A percentile compares a stretch with the other conserved stretches of the same genome.
Conservation (phyloP, 2,888 invertebrate genomes). For the Xylota sylvarum region DNA sequence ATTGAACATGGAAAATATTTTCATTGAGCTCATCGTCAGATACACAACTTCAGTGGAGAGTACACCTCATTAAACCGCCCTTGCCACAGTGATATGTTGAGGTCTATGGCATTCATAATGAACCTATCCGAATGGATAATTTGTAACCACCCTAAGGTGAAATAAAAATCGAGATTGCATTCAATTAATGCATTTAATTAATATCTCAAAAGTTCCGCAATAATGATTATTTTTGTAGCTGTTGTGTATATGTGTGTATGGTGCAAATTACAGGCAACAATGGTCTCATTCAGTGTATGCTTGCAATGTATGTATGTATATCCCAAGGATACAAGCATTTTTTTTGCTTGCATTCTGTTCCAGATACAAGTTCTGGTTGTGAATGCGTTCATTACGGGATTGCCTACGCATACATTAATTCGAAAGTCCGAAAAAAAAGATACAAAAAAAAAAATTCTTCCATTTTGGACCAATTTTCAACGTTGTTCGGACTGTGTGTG, state of each 20-base stretch:
- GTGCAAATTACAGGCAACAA: too few relatives aligned
- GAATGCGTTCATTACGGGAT: constrained; percentile 70
- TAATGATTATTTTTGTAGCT: constrained; percentile 29
- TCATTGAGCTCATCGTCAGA: constrained; percentile 47
- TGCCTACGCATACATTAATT: constrained; percentile 75
- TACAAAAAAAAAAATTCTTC: constrained; percentile 19
- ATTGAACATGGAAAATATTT: constrained; percentile 49
- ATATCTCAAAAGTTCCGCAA: constrained; percentile 67
- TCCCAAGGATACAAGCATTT: constrained; percentile 64
- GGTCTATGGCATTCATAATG: constrained; percentile 50
- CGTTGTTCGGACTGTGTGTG: constrained; percentile 56
- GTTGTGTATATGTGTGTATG: background rate
- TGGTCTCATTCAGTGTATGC: background rate
- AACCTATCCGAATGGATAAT: constrained; percentile 72
- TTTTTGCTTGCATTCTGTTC: constrained; percentile 22
- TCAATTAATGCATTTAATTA: constrained; percentile 76
- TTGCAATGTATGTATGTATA: background rate
- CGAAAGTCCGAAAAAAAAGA: constrained; percentile 60
- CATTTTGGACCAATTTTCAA: constrained; percentile 56
- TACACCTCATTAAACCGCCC: constrained; percentile 49
- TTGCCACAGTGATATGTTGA: constrained; percentile 3
- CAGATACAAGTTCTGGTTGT: constrained; percentile 70
- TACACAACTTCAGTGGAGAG: constrained; percentile 19
- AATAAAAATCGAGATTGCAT: constrained; percentile 72
- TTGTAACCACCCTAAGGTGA: constrained; percentile 69